Evolutionary conservation across 2,797 vertebrate genomes (phyloP), one percentile per base, ranked within the genome.

Genomic region (Gymnothorax reevesii): DNA sequence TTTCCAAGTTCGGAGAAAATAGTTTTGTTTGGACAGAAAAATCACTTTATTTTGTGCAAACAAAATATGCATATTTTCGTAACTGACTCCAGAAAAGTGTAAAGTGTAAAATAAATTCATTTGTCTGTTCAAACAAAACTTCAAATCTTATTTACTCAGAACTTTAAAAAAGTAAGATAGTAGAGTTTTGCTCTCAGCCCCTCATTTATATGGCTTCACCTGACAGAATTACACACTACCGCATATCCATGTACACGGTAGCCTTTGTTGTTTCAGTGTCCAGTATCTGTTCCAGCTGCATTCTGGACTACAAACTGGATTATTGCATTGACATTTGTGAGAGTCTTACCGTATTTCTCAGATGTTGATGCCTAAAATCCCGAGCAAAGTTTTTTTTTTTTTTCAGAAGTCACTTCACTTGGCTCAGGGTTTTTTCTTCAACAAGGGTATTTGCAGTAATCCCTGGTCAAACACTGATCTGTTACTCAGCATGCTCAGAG

Each of bases 251-350:
- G 60, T 20, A 71, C 60, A 83, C 62, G 55, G 73, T 77, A 75
- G 17, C 57, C 33, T 87, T 17, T 17, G 33, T 20, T 83, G 83
- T 27, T 88, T 57, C 8, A 79, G 83, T 42, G 84, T 85, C 86
- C 83, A 55, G 87, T 90, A 87, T 86, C 42, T 54, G 64, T 86
- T 89, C 88, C 86, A 88, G 88, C 84, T 77, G 55, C 87, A 88
- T 89, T 62, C 71, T 82, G 71, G 77, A 88, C 83, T 52, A 84
- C 85, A 66, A 64, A 42, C 59, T 42, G 42, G 42, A 52, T 17
- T 22, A 55, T 84, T 49, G 13, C 33, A 17, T 27, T 17, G 59
- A 20, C 42, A 62, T 59, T 3, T 25, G 12, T n/a, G 57, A 4
- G 6, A 5, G 55, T 25, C 12, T 42, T 33, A 59, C 27, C 25